Base-by-base conservation (phyloP, 2,888 invertebrate species). In the Athalia rosae region DNA sequence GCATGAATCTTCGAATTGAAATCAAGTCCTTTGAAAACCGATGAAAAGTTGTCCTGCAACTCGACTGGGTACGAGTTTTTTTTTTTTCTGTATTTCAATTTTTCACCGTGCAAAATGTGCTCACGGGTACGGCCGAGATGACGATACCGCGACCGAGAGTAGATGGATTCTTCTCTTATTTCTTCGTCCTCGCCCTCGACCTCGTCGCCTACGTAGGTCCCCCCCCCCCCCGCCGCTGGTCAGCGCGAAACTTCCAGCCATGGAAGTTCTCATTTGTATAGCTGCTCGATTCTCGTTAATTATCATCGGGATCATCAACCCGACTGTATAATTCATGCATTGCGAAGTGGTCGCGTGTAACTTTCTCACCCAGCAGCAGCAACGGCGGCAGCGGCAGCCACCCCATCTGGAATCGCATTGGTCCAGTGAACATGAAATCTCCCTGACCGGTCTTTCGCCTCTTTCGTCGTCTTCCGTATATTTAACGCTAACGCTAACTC, bases 241-340 rank as follows among this genome's bases (percentile, higher is more conserved):
- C 74, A 61, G 76, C 9, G 50, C 53, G 59, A 48, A 28, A 61
- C 73, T 28, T 28, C 28, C 28, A 28, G 28, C 28, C 28, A 28
- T 28, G 28, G 28, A 28, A 28, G 28, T 28, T 28, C 28, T 28
- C 28, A 28, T 28, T 28, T 28, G 28, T 28, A 28, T 1, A 28
- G 28, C 28, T 28, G 28, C 28, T 28, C 28, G 28, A 28, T 76
- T 69, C 77, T 73, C 74, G 73, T 73, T 79, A 79, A 80, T 80
- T 80, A 79, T 79, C 79, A 78, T 79, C 77, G 58, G 79, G 77
- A 77, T 67, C 76, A 77, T 77, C 69, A 71, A 74, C 61, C 62
- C 48, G 74, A 74, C 48, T 59, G 74, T 74, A 74, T 74, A 74
- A 74, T 74, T 74, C 74, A 74, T 74, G 62, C 59, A 74, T 74